Percentiles rank a stretch among this genome's conserved stretches.
These are phyloP conservation scores for Epiperipatus broadwayi DNA, from an alignment of 2,888 invertebrate species.

Conservation along the genomic window DNA sequence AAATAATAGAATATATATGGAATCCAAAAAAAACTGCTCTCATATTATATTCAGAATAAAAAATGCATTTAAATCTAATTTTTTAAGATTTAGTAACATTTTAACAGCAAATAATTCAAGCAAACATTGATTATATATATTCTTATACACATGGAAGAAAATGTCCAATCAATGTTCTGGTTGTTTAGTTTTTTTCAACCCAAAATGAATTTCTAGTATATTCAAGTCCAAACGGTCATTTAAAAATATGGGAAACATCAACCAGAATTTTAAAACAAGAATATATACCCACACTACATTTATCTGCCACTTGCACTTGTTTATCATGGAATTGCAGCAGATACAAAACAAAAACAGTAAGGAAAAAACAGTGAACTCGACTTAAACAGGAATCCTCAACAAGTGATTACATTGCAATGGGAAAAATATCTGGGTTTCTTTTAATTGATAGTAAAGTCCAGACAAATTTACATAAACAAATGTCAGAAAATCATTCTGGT, in stretches of 20 bases:
- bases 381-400: too few relatives aligned
- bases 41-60: too few relatives aligned
- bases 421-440: constrained; percentile 49
- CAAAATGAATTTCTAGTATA: constrained; percentile 26
- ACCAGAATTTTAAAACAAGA: constrained; percentile 61
- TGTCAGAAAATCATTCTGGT: constrained; percentile 31
- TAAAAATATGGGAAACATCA: constrained; percentile 71
- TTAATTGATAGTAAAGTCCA: constrained; percentile 47
- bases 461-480: constrained; percentile 39
- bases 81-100: too few relatives aligned
- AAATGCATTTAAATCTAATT: too few relatives aligned
- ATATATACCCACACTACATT: constrained; percentile 64
- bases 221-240: constrained; percentile 46
- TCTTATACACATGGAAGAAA: too few relatives aligned
- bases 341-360: constrained; percentile 15
- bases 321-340: constrained; percentile 49
- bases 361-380: too few relatives aligned
- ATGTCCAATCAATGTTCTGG: too few relatives aligned
- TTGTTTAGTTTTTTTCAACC: too few relatives aligned
- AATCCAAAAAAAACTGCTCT: too few relatives aligned
- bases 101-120: too few relatives aligned
- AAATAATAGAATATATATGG: too few relatives aligned
- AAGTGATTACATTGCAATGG: constrained; percentile 43
- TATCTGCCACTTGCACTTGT: constrained; percentile 59
- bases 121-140: too few relatives aligned